Evolutionary conservation across 2,888 invertebrate genomes (phyloP).

Genomic region (Conus canariensis): DNA sequence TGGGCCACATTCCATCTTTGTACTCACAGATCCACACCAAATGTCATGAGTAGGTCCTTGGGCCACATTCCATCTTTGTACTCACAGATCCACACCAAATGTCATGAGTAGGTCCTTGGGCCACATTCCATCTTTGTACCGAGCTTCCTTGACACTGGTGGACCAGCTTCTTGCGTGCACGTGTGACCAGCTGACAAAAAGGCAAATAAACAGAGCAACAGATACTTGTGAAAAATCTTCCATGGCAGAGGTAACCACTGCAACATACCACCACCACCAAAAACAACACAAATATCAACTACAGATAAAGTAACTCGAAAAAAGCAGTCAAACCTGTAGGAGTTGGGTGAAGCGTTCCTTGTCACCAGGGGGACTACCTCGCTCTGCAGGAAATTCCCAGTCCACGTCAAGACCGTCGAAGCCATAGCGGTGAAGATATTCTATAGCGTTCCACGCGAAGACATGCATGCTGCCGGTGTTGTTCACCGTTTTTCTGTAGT

Average conservation of each 20-base stretch:
- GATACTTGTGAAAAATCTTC: no score
- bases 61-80: no score
- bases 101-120: no score
- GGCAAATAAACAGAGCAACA: not conserved
- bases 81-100: no score
- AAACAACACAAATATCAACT: not conserved
- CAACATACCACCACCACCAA: not conserved
- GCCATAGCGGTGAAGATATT: slow-evolving; percentile 34
- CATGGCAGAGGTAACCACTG: no score
- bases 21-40: no score
- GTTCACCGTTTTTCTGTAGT: not conserved
- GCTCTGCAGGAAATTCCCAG: slow-evolving; percentile 47
- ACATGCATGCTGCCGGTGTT: slow-evolving; percentile 24
- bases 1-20: no score
- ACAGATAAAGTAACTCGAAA: not conserved
- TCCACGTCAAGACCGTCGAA: slow-evolving; percentile 49
- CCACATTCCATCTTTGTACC: no score
- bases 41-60: no score
- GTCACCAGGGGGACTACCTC: slow-evolving; percentile 46
- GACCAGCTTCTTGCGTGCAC: no score
- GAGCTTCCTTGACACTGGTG: no score
- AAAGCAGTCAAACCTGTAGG: not conserved
- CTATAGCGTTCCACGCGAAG: slow-evolving; percentile 40
- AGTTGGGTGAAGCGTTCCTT: slow-evolving; percentile 42
- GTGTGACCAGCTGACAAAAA: not conserved